Base-by-base conservation (phyloP, 2,888 invertebrate species). In the Drosophila kambysellisi region DNA sequence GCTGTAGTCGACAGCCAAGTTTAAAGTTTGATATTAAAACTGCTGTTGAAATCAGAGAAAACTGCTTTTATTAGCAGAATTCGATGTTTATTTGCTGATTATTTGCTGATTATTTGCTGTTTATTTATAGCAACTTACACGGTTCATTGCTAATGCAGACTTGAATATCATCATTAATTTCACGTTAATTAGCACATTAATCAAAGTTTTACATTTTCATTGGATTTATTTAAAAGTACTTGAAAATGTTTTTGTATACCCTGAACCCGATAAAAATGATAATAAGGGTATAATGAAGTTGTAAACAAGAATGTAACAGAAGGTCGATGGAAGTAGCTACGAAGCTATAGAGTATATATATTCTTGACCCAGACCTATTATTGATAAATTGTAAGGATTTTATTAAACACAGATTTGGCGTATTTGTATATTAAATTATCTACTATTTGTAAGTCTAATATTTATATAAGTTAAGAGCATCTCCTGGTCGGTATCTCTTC, bases 161-260 rank as follows among this genome's bases (percentile, higher is more conserved):
- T 54, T 6, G 12, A 41, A 53, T 61, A 76, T 64, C 30, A 58
- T 54, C 20, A 52, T 46, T 20, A 29, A 39, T 3, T 61, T 41
- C 37, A 11, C 32, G 17, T 33, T 43, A 43, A 51, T 50, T 48
- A 43, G 33, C 53, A 58, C 59, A 57, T 33, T 39, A 35, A 58
- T 25, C 30, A 43, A 41, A 35, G 30, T 41, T 9, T 39, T 17
- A 3, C n/a, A 39, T 11, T 53, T 48, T 15, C 25, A 32, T 29
- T 30, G 46, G 0, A 30, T 37, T 37, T 25, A 56, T 43, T 54
- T 17, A 20, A 25, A 20, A 46, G 33, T 46, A 54, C 37, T 54
- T 67, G 41, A 66, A 25, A 46, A 15, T 5, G 41, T n/a, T 41
- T 11, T n/a, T 41, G 20, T 9, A 11, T 41, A 41, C 4, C 2